Evolutionary conservation across 2,888 invertebrate species (phyloP).

Genomic region (Mayetiola destructor): DNA sequence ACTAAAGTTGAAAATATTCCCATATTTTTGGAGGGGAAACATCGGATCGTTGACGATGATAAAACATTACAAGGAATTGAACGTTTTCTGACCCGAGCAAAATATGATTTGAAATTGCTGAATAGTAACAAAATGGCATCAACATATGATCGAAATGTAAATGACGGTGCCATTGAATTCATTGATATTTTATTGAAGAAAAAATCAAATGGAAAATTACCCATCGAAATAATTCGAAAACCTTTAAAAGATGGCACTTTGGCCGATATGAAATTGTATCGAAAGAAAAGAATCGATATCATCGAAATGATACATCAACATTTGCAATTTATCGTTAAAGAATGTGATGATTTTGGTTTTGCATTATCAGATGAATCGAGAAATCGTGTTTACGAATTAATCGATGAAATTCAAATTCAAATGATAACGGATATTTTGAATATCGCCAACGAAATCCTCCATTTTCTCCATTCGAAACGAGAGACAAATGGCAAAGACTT

Average conservation of each 20-base stretch:
- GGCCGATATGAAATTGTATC: not conserved
- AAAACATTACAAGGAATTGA: slow-evolving; percentile 7
- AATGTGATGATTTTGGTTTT: not conserved
- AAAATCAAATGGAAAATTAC: not conserved
- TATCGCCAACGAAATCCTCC: not conserved
- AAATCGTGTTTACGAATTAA: not conserved
- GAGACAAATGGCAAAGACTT: too few relatives aligned
- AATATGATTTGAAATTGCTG: not conserved
- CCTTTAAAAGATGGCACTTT: slow-evolving; percentile 7
- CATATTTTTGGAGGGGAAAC: not conserved
- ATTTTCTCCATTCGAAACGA: not conserved
- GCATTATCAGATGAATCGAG: not conserved
- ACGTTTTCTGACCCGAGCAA: not conserved
- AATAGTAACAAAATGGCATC: not conserved
- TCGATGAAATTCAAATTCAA: not conserved
- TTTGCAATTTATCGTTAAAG: not conserved
- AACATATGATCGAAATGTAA: not conserved
- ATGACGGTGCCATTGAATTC: not conserved
- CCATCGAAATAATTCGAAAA: slow-evolving; percentile 15
- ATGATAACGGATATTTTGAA: not conserved
- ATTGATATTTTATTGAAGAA: slow-evolving; percentile 14
- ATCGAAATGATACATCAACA: not conserved
- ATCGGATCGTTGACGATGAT: slow-evolving; percentile 4
- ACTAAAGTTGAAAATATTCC: slow-evolving; percentile 18
- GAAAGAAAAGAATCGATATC: not conserved